Evolutionary conservation across 2,113 vertebrate genomes (phyloP), one percentile per base, ranked within the genome.

Genomic region (Corapipo altera): DNA sequence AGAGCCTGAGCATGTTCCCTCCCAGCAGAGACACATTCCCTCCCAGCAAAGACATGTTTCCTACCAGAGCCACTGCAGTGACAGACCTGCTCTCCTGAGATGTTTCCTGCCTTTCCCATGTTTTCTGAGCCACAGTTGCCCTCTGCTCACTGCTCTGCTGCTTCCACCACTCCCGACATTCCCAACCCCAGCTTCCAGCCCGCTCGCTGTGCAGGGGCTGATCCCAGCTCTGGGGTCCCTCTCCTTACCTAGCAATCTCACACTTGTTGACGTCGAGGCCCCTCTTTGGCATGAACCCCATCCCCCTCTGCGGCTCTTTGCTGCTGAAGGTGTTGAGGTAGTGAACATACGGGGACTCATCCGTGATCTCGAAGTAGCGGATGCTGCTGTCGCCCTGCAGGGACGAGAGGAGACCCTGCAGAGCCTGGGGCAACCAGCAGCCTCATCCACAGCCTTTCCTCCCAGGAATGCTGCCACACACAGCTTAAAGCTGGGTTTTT

Each of bases 271-370:
- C 99, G 8, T 99, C 99, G 1, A 99, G 98, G 62, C 99, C 99
- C 94, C 99, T 98, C 97, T 99, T 99, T 89, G 99, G 98, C 99
- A 99, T 99, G 98, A 98, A 99, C 26, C 99, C 99, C 99, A 99
- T 99, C n/a, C 99, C 99, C 77, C 99, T 97, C 98, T 99, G 99
- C 10, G 99, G 99, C 98, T 99, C 99, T 94, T 99, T 99, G 98
- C 98, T 99, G 98, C 97, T 98, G 95, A 99, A 99, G 12, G 98
- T 99, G 98, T 97, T 99, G 97, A 99, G 99, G 98, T 98, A 99
- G 98, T 99, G 99, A 93, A 99, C 99, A 6, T 98, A 99, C 0
- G 99, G 99, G 39, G 98, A 98, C 82, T 99, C 99, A 1, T 99
- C 99, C 1, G 99, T 99, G 98, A 99, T 99, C 98, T 99, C 99